Conservation (phyloP, 2,113 vertebrate genomes). For the Girardinichthys multiradiatus region DNA sequence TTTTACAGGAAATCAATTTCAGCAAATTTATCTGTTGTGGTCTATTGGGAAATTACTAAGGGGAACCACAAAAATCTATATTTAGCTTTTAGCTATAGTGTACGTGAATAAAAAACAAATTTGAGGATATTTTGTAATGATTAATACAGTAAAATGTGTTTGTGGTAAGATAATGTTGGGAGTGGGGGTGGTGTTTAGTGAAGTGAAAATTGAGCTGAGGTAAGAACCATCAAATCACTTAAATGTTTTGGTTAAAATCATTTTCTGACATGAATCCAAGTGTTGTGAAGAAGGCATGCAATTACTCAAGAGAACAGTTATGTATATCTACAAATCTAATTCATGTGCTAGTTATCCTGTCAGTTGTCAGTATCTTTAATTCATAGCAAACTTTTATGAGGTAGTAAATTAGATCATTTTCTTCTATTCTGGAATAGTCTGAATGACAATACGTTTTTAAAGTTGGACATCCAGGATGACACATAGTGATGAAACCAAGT, state of each 20-base stretch:
- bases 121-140: background rate
- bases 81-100: constrained; percentile 14
- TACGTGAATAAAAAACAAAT: background rate
- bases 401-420: background rate
- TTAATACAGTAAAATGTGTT: background rate
- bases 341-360: background rate
- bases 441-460: background rate
- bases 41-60: constrained; percentile 29
- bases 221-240: background rate
- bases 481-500: no score
- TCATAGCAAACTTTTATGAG: background rate
- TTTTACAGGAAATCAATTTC: constrained; percentile 37
- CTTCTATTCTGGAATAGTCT: background rate
- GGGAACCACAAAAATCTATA: constrained; percentile 9
- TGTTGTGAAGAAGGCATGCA: background rate
- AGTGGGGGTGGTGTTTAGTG: background rate
- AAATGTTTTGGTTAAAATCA: constrained; percentile 1
- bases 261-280: background rate
- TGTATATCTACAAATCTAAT: background rate
- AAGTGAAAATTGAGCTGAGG: background rate
- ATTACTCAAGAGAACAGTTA: background rate
- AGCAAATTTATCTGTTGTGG: constrained; percentile 18
- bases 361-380: background rate
- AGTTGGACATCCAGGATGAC: no score
- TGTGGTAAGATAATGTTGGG: no score